phyloP scores from a whole-genome alignment of 2,113 vertebrate genomes.

The Pygathrix nemaeus region DNA sequence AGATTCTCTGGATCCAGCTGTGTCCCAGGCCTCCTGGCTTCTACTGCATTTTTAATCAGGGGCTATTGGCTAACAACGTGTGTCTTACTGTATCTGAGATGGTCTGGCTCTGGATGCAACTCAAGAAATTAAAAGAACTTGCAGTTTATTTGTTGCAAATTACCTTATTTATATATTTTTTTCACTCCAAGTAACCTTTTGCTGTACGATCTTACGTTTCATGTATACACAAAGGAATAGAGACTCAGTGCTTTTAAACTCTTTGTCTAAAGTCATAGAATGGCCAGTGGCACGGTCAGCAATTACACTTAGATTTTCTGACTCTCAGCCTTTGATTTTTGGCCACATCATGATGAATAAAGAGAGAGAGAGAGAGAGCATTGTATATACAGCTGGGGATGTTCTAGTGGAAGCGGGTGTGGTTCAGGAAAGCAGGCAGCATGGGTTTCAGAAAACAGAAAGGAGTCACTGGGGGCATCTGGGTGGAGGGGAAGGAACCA shows the following conservation, averaged over 20 bases:
- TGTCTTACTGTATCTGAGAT: background rate
- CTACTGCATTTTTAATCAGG: background rate
- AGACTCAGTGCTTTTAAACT: background rate
- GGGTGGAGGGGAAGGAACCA: background rate
- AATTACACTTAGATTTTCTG: background rate
- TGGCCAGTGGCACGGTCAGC: background rate
- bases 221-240: background rate
- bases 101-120: background rate
- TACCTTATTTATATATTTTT: background rate
- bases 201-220: background rate
- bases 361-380: background rate
- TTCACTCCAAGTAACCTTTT: background rate
- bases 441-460: background rate
- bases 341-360: too few relatives aligned
- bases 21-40: background rate
- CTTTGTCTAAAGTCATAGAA: background rate
- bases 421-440: background rate
- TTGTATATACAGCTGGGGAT: background rate
- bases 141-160: background rate
- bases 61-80: background rate
- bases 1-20: background rate
- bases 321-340: background rate
- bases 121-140: background rate
- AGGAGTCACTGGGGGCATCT: background rate
- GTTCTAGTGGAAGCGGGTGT: fast-evolving